Conservation (phyloP, 2,797 vertebrate species). For the Eutrigla gurnardus region DNA sequence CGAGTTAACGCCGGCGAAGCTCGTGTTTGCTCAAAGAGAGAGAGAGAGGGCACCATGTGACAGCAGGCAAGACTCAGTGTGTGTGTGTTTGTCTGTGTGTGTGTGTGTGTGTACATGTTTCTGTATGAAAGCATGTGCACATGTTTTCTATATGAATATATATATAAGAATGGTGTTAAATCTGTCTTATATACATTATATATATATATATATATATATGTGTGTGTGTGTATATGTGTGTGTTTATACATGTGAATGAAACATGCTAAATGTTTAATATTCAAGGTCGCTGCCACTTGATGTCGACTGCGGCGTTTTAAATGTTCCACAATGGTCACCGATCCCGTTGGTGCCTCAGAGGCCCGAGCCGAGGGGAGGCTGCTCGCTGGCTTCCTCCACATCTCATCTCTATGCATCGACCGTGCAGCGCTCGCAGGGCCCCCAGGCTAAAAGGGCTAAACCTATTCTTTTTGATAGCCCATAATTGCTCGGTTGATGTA, state of each 20-base stretch:
- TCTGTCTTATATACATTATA: too few species aligned
- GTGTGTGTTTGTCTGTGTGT: conserved; percentile 5
- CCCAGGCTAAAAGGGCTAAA: conserved; percentile 61
- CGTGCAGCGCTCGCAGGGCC: conserved; percentile 66
- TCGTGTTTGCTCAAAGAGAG: conserved; percentile 40
- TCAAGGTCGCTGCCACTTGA: conserved; percentile 11
- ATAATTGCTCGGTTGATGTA: conserved; percentile 86
- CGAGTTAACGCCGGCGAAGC: conserved; percentile 37
- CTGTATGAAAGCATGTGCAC: neutral
- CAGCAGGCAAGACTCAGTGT: neutral
- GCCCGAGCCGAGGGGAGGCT: conserved; percentile 48
- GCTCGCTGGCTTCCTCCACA: conserved; percentile 47
- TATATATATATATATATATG: neutral
- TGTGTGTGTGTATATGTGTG: conserved; percentile 9
- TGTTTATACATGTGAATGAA: conserved; percentile 30
- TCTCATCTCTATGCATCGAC: conserved; percentile 71
- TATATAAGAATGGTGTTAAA: too few species aligned
- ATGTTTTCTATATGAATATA: too few species aligned
- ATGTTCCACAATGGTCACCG: conserved; percentile 35
- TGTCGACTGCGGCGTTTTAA: conserved; percentile 27
- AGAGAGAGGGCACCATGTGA: conserved; percentile 40
- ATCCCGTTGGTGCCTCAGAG: conserved; percentile 45
- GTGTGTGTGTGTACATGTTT: conserved; percentile 9
- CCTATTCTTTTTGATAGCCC: conserved; percentile 82
- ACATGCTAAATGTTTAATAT: conserved; percentile 21